Evolutionary conservation across 2,797 vertebrate species (phyloP).

Genomic region (Intellagama lesueurii): DNA sequence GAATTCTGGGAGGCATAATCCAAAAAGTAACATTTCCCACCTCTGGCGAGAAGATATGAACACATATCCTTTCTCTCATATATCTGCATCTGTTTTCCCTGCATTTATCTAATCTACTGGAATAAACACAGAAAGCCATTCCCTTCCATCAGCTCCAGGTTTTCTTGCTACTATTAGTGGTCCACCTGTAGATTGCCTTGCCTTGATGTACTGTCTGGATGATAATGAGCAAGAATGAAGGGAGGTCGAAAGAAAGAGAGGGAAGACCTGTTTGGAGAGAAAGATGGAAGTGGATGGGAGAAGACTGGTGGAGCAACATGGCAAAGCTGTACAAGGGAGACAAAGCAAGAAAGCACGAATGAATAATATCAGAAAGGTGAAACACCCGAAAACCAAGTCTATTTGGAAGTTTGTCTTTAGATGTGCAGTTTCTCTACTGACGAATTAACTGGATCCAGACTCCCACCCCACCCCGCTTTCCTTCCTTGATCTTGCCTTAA

Average conservation of each 20-base stretch:
- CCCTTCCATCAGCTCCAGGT: neutral
- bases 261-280: neutral
- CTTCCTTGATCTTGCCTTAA: constrained; percentile 69
- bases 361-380: neutral
- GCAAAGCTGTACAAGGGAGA: neutral
- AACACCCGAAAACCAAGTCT: constrained; percentile 10
- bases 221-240: neutral
- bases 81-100: neutral
- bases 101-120: neutral
- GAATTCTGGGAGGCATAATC: no score
- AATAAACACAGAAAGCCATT: neutral
- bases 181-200: neutral
- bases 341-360: constrained; percentile 5
- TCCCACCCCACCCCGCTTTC: neutral
- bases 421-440: constrained; percentile 43
- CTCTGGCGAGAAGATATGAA: neutral
- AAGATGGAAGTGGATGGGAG: neutral
- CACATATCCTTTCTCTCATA: neutral
- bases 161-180: neutral
- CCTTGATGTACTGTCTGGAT: neutral
- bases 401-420: constrained; percentile 32
- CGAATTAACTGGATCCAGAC: constrained; percentile 45
- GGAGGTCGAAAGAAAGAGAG: neutral
- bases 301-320: neutral
- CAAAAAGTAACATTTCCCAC: no score